Conservation (phyloP, 2,113 vertebrate genomes). For the Hepsetus odoe region DNA sequence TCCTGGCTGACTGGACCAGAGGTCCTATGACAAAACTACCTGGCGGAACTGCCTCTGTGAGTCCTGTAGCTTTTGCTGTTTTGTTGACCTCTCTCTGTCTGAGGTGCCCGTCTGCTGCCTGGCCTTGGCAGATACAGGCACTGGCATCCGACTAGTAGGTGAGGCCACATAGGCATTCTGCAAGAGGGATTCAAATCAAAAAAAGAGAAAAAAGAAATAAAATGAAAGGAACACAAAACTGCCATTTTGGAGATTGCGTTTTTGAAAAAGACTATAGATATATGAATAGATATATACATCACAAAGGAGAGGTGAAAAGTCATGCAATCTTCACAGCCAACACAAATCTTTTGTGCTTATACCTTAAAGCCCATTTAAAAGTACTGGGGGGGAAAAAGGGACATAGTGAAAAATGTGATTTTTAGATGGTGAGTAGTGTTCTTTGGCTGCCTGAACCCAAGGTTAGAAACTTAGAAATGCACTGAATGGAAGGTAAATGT, state of each 20-base stretch:
- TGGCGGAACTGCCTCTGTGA: conserved; percentile 85
- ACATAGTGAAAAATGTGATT: conserved; percentile 57
- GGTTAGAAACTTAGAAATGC: conserved; percentile 41
- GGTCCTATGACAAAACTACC: conserved; percentile 82
- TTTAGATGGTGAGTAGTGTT: conserved; percentile 59
- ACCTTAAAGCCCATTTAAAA: conserved; percentile 52
- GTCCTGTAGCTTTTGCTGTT: conserved; percentile 86
- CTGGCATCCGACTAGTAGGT: conserved; percentile 84
- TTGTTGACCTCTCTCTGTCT: conserved; percentile 80
- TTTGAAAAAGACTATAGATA: conserved; percentile 1
- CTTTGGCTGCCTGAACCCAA: conserved; percentile 65
- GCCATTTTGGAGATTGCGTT: conserved; percentile 64
- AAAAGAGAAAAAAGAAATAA: conserved; percentile 73
- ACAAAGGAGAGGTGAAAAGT: conserved; percentile 25
- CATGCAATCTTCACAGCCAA: conserved; percentile 48
- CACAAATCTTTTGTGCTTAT: conserved; percentile 3
- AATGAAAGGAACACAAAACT: conserved; percentile 67
- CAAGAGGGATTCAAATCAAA: conserved; percentile 76
- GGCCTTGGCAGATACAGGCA: conserved; percentile 76
- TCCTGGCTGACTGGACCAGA: conserved; percentile 24
- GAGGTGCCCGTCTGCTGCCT: conserved; percentile 69
- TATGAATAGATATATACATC: conserved; percentile 17
- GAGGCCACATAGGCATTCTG: conserved; percentile 76
- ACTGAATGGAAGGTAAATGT: conserved; percentile 21
- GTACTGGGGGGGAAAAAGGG: conserved; percentile 54